Evolutionary conservation across 2,888 invertebrate species (phyloP).

Genomic region (Autographa pulchrina): DNA sequence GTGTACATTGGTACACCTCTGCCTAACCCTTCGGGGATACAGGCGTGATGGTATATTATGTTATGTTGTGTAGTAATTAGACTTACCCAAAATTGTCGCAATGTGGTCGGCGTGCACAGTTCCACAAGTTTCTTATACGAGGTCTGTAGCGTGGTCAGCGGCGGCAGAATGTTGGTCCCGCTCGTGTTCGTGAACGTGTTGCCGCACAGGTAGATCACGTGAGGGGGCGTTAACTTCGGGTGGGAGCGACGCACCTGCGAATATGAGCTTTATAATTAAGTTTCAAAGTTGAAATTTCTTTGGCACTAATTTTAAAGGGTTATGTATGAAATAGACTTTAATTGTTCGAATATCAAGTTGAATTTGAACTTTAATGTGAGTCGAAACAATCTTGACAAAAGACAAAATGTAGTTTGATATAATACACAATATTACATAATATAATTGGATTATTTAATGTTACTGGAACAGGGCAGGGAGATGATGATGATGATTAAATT

Average conservation of each 20-base stretch:
- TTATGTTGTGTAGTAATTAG: no score
- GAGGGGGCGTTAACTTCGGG: conserved; percentile 82
- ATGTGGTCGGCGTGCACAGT: conserved; percentile 93
- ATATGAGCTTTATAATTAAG: not conserved
- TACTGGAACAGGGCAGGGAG: no score
- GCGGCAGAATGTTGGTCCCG: conserved; percentile 71
- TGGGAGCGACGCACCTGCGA: conserved; percentile 83
- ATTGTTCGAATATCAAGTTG: no score
- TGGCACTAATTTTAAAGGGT: not conserved
- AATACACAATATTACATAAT: no score
- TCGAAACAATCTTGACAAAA: no score
- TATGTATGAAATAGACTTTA: not conserved
- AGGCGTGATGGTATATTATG: no score
- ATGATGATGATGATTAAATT: no score
- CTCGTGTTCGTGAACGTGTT: conserved; percentile 67
- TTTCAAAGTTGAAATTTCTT: not conserved
- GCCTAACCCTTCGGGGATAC: no score
- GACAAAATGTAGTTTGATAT: no score
- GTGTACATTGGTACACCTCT: no score
- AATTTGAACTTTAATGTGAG: not conserved
- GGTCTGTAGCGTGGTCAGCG: conserved; percentile 74
- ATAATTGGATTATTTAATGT: no score
- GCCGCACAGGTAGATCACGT: conserved; percentile 83
- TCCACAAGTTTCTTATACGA: conserved; percentile 92
- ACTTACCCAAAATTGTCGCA: conserved; percentile 91